These are phyloP conservation scores for Diaphora mendica DNA, from an alignment of 2,888 invertebrate genomes.

Conservation along the genomic window DNA sequence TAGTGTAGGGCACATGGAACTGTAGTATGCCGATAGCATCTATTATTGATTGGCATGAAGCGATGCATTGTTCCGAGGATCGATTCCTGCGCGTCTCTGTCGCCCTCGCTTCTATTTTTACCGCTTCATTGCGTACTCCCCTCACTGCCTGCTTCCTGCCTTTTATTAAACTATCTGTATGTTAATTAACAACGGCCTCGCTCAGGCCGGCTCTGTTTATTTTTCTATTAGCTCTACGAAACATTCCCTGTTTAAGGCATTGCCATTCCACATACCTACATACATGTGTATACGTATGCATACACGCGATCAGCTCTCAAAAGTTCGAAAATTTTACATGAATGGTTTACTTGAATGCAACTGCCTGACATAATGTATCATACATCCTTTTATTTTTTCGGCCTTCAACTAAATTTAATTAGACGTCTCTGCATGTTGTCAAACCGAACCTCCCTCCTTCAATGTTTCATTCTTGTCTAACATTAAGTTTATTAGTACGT, in stretches of 20 bases:
- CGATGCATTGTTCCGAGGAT: constrained; percentile 77
- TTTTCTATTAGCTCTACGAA: constrained; percentile 78
- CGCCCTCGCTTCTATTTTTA: constrained; percentile 85
- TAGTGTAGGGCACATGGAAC: constrained; percentile 37
- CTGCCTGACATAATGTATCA: constrained; percentile 52
- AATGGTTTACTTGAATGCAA: constrained; percentile 29
- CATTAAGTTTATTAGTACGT: constrained; percentile 63
- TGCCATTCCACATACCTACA: constrained; percentile 52
- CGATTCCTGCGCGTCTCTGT: constrained; percentile 78
- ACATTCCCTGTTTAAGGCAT: constrained; percentile 70
- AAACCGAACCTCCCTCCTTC: constrained; percentile 73
- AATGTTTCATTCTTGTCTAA: constrained; percentile 68
- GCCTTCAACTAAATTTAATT: constrained; percentile 83
- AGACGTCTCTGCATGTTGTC: constrained; percentile 80
- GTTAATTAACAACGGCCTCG: constrained; percentile 85
- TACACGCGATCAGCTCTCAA: constrained; percentile 35
- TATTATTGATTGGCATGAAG: constrained; percentile 78
- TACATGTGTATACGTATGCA: constrained; percentile 31
- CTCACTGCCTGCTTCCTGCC: constrained; percentile 84
- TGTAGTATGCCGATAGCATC: constrained; percentile 54
- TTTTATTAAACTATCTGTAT: constrained; percentile 86
- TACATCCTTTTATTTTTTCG: constrained; percentile 76
- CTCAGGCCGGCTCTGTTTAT: constrained; percentile 74
- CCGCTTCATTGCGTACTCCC: constrained; percentile 86
- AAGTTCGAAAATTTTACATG: constrained; percentile 43